Base-by-base conservation (phyloP, 1,140 invertebrate genomes). In the Nylanderia fulva region DNA sequence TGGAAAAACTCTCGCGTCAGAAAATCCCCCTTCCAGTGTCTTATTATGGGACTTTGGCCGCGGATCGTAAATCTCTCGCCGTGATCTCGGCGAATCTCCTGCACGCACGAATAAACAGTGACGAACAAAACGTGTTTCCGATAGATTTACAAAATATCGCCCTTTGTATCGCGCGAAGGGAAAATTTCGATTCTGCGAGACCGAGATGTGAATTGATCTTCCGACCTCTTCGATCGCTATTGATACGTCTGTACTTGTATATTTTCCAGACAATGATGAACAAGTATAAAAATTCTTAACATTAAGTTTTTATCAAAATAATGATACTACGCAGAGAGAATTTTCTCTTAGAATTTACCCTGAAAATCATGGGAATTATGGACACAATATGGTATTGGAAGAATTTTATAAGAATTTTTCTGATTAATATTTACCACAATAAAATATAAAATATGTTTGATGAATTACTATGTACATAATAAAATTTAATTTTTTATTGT, bases 1-100 rank as follows among this genome's bases (percentile, higher is more conserved):
- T 58, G 84, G 79, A 69, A 85, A 91, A 90, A 71, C 61, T 54
- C 36, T 74, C 27, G 68, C 61, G 39, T 33, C 52, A 71, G 75
- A 85, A 71, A 77, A 42, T 68, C 74, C 61, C 74, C 66, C 45
- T 13, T 15, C 4, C 15, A 48, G 15, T 72, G 77, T 79, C 76
- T 79, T 79, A 79, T 60, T 82, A 72, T 82, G 36, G 18, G 36
- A 71, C 52, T n/a, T 64, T 58, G 18, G 36, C 56, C 61, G 76
- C 66, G 66, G 52, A 72, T 72, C 52, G 54, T 60, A 82, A 82
- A 82, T 72, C 77, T 72, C 45, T 72, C 45, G 5, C 13, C 52
- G 36, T 27, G 66, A 82, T 72, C n/a, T n/a, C 66, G 66, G 36
- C 66, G 66, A 45, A 60, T 71, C 52, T 36, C 42, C 11, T 42